Evolutionary conservation across 2,888 invertebrate species (phyloP).

Genomic region (Unio delphinus): DNA sequence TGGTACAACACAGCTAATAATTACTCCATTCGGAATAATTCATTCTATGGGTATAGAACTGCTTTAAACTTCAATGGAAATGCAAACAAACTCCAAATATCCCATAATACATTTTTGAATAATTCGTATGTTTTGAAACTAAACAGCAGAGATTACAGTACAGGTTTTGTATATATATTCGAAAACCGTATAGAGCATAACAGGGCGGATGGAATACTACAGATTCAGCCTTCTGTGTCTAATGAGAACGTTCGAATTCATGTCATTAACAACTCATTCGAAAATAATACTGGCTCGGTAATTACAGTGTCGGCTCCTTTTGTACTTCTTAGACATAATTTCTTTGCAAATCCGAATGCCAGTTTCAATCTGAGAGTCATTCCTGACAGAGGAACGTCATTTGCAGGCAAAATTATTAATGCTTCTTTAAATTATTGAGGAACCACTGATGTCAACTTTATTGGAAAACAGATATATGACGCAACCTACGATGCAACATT

Average conservation of each 20-base stretch:
- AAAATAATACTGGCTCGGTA: slow-evolving; percentile 16
- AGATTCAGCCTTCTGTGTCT: background rate
- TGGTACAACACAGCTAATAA: background rate
- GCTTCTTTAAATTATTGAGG: slow-evolving; percentile 35
- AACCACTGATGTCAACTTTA: slow-evolving; percentile 11
- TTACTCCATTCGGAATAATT: slow-evolving; percentile 6
- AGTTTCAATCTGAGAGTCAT: slow-evolving; percentile 15
- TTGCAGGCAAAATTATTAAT: slow-evolving; percentile 9
- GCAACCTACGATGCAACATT: slow-evolving; percentile 13
- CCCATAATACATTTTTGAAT: too few species aligned
- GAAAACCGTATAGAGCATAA: background rate
- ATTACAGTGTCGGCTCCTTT: slow-evolving; percentile 6
- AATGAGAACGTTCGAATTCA: too few species aligned
- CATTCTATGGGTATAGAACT: slow-evolving; percentile 1
- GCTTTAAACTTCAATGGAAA: background rate
- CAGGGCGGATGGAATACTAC: background rate
- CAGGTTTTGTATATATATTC: too few species aligned
- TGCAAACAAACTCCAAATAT: too few species aligned
- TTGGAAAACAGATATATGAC: slow-evolving; percentile 23
- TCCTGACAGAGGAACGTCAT: background rate
- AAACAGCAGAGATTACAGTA: too few species aligned
- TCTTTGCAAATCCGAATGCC: slow-evolving; percentile 21
- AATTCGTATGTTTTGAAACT: too few species aligned
- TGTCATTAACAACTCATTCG: slow-evolving; percentile 3
- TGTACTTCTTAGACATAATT: slow-evolving; percentile 17